Evolutionary conservation across 2,113 vertebrate genomes (phyloP).

Genomic region (Connochaetes taurinus): DNA sequence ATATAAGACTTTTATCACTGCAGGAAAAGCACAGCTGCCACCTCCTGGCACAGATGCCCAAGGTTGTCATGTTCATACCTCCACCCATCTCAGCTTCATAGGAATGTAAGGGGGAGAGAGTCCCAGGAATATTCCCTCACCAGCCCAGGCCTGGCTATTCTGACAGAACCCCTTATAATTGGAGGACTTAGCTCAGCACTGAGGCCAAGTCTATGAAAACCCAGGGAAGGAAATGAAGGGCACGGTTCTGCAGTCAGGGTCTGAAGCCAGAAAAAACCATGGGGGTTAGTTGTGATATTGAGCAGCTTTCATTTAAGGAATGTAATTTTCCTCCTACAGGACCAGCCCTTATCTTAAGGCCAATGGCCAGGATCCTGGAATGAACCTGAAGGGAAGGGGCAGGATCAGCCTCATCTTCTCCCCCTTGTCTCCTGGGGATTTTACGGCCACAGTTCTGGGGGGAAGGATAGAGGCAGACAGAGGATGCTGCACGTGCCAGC

Average conservation of each 20-base stretch:
- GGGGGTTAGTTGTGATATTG: not conserved
- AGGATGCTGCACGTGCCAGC: not conserved
- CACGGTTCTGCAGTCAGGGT: not conserved
- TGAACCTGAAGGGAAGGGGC: not conserved
- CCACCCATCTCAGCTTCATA: not conserved
- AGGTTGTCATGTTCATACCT: not conserved
- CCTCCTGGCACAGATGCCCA: not conserved
- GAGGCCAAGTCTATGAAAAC: not conserved
- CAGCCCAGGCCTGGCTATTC: not conserved
- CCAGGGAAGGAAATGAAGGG: not conserved
- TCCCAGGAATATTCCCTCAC: not conserved
- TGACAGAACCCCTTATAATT: not conserved
- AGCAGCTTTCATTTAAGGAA: not conserved
- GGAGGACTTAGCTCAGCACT: not conserved
- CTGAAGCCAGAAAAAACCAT: not conserved
- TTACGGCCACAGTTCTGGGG: not conserved
- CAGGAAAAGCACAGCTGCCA: conserved; percentile 18
- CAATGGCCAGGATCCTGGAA: not conserved
- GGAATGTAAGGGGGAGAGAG: not conserved
- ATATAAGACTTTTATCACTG: conserved; percentile 38
- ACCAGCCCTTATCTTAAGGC: not conserved
- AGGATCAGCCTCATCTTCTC: not conserved
- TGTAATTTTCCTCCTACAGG: not conserved
- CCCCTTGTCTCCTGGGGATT: not conserved
- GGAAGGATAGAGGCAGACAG: not conserved